Base-by-base conservation (phyloP, 2,888 invertebrate species). In the Taphrorychus bicolor region DNA sequence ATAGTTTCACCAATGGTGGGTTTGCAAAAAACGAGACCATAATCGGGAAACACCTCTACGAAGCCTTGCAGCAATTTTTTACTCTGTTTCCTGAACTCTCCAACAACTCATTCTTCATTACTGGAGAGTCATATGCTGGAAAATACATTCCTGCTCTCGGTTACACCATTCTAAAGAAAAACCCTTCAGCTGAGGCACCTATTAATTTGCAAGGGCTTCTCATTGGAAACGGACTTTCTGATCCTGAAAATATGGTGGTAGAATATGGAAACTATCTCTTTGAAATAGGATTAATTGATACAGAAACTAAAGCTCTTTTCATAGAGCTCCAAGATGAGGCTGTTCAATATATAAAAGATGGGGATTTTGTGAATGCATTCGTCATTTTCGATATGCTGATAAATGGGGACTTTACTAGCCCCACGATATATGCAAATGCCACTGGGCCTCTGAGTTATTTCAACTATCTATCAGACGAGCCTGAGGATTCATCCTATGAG, bases 81-180 rank as follows among this genome's bases (percentile, higher is more conserved):
- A 83, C 87, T 70, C 79, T 96, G 0, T 97, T 95, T 78, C 89
- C 91, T 2, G 89, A 92, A 75, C 82, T 90, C 22, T 87, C 86
- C 74, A 75, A 82, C 0, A 90, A 89, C 75, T 89, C 90, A 58
- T 95, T 97, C 79, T 96, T 88, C 82, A 87, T 93, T 0, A 91
- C 93, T 0, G 96, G 95, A 0, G 95, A 96, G 82, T 94, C 93
- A 0, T 95, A 94, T 77, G 94, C 88, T 51, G 94, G 95, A 0
- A 89, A 89, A 79, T 89, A 89, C 77, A 85, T 88, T 0, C 95
- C 95, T 2, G 91, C 93, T 0, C 79, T 91, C n/a, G 87, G 88
- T 0, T 87, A 90, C 76, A 87, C 88, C 0, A 91, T 92, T 64
- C 87, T 90, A 73, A 84, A 85, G 70, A 87, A 87, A 61, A 86